Evolutionary conservation across 2,113 vertebrate genomes (phyloP), one percentile per base, ranked within the genome.

Genomic region (Vanacampus margaritifer): DNA sequence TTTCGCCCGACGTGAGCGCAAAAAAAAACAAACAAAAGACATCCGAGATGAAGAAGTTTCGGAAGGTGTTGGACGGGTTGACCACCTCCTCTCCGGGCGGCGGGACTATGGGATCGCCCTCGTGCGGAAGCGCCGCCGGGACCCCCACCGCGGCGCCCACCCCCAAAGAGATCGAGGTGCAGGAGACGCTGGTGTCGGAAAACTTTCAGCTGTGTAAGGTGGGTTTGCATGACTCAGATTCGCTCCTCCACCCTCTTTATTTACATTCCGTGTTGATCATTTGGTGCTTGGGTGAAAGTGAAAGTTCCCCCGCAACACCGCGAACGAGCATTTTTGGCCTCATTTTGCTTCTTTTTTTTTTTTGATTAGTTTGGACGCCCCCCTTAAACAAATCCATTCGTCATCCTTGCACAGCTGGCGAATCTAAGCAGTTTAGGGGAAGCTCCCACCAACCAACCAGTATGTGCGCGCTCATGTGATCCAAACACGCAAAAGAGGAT

Each of bases 191-290:
- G 6, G 92, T 94, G 74, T 95, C 96, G 46, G 97, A 98, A 75
- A 94, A 95, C 92, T 99, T 99, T 87, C 96, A 98, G 61, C 91
- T 98, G 57, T 96, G 95, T 85, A 98, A 98, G 96, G 97, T 98
- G 93, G 91, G 91, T 84, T 39, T 39, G 39, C 1, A 64, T 21
- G 1, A 28, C 53, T 6, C 6, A 41, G 37, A 6, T 23, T 39
- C 7, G 12, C 58, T 62, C 12, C 41, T 26, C 14, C 62, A 19
- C 62, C 62, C 24, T n/a, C 36, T 63, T 63, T 54, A 54, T 54
- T 54, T 54, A 54, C 51, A 14, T 63, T 63, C 13, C 2, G 54
- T 32, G 54, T 57, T 57, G 54, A 57, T 17, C 16, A 17, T 57
- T 32, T 3, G n/a, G 26, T 13, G 14, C 54, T n/a, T 23, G 10